Evolutionary conservation across 2,113 vertebrate genomes (phyloP), one percentile per base, ranked within the genome.

Genomic region (Dromiciops gliroides): DNA sequence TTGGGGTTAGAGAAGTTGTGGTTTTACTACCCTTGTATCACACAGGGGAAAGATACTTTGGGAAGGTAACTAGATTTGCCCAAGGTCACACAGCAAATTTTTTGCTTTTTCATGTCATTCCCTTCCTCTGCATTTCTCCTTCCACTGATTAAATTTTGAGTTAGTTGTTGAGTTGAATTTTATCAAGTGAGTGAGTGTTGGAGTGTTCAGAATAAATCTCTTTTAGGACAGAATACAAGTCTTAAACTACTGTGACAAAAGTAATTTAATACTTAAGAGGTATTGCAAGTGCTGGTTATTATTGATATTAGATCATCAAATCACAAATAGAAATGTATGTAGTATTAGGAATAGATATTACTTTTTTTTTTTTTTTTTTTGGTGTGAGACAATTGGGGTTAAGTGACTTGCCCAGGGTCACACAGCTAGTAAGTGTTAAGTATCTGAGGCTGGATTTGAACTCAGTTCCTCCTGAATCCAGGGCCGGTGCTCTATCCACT

Each of bases 81-180:
- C 53, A 56, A 16, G 28, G 16, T 83, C 14, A 44, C 16, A 22
- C 4, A 83, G 16, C 2, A 44, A 44, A 19, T 44, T 44, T 44
- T 44, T 44, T 83, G 67, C 2, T 44, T 83, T 83, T 44, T 19
- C 10, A 3, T 83, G 44, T 8, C 16, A 23, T 1, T 44, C n/a
- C n/a, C 16, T 67, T 67, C 28, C 12, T 67, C 56, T 44, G 67
- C 6, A 22, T 83, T 83, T 83, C n/a, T 44, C 7, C 16, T 19
- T 83, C n/a, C 67, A 75, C 89, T 92, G 92, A 49, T 3, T 90
- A 94, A 92, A 94, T 96, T 96, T 94, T 56, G 53, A 94, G 19
- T 94, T 67, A 88, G 28, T 37, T 53, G 14, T 94, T 94, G 50
- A 52, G 44, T 16, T 83, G 67, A 75, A 95, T 67, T 96, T 90